Evolutionary conservation across 1,140 invertebrate genomes (phyloP).

Genomic region (Nomia melanderi): DNA sequence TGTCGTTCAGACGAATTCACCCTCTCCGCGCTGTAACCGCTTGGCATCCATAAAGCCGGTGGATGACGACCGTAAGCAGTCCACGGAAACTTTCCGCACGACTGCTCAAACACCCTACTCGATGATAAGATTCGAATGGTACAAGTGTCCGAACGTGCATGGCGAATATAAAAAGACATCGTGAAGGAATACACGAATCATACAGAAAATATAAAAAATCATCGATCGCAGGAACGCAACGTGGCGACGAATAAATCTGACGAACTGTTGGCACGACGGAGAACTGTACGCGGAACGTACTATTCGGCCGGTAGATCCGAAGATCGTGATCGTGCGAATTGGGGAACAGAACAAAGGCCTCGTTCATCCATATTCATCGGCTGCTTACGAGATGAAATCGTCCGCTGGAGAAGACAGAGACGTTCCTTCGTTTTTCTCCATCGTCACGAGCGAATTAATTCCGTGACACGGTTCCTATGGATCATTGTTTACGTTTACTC

Average conservation of each 20-base stretch:
- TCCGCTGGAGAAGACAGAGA: constrained; percentile 37
- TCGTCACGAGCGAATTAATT: constrained; percentile 62
- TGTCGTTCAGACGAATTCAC: constrained; percentile 55
- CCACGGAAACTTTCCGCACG: constrained; percentile 17
- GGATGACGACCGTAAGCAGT: constrained; percentile 33
- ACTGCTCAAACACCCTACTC: not conserved
- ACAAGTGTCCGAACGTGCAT: not conserved
- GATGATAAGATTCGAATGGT: not conserved
- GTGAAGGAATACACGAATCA: not conserved
- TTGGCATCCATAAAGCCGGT: constrained; percentile 51
- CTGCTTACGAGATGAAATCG: constrained; percentile 51
- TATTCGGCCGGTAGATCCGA: not conserved
- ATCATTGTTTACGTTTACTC: constrained; percentile 40
- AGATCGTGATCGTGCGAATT: constrained; percentile 49
- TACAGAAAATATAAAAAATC: not conserved
- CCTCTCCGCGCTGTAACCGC: constrained; percentile 46
- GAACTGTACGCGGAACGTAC: not conserved
- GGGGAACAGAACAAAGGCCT: constrained; percentile 42
- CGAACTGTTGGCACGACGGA: no score
- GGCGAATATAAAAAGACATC: not conserved
- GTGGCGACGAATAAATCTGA: constrained; percentile 1
- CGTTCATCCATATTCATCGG: constrained; percentile 66
- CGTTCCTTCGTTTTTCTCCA: constrained; percentile 47
- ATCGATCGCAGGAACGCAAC: not conserved
- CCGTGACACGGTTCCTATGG: constrained; percentile 57